Evolutionary conservation across 2,888 invertebrate species (phyloP).

Genomic region (Gerris lacustris): DNA sequence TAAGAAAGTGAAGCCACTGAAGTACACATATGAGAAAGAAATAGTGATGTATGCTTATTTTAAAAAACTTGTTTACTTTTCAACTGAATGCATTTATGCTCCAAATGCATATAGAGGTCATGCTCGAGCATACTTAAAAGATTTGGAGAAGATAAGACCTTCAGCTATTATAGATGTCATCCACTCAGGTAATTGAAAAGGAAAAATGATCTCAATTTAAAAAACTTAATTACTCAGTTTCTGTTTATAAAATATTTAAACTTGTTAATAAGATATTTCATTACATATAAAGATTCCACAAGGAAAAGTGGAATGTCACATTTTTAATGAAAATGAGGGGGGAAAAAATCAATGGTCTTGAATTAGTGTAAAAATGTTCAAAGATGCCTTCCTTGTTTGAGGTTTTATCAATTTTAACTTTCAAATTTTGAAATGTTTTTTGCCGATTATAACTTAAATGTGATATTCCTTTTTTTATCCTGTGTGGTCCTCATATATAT

Average conservation of each 20-base stretch:
- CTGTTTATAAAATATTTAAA: not conserved
- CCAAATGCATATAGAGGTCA: slow-evolving; percentile 95
- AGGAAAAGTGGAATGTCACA: no score
- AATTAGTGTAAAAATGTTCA: no score
- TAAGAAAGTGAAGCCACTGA: slow-evolving; percentile 87
- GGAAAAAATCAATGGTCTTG: no score
- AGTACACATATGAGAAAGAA: slow-evolving; percentile 97
- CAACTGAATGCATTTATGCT: slow-evolving; percentile 96
- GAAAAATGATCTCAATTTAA: slow-evolving; percentile 26
- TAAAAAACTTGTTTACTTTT: slow-evolving; percentile 90
- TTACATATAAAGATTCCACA: no score
- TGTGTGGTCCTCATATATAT: no score
- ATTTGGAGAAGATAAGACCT: slow-evolving; percentile 86
- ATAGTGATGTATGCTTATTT: slow-evolving; percentile 99
- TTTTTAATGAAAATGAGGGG: no score
- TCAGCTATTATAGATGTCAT: slow-evolving; percentile 86
- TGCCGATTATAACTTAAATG: no score
- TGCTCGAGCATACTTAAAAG: slow-evolving; percentile 80
- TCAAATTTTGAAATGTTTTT: no score
- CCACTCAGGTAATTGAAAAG: slow-evolving; percentile 54
- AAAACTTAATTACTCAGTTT: not conserved
- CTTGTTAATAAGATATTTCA: no score
- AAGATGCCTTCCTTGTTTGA: no score
- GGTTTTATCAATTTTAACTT: no score
- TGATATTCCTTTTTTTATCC: no score